Conservation (phyloP, 1,140 invertebrate genomes). For the Aphidius ervi region DNA sequence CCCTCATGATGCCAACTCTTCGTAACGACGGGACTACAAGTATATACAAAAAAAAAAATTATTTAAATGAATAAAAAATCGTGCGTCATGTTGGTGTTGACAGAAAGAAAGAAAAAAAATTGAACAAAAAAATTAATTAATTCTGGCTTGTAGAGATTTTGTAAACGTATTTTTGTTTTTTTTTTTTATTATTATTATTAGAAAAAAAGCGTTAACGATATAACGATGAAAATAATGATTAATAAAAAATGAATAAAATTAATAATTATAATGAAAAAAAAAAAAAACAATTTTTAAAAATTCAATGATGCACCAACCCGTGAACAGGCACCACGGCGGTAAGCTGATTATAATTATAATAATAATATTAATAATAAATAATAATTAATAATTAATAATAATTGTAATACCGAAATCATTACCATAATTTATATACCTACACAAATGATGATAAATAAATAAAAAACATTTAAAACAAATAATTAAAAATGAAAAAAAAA, state of each 20-base stretch:
- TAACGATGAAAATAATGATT: conserved; percentile 17
- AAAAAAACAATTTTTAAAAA: conserved; percentile 8
- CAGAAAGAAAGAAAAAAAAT: too few species aligned
- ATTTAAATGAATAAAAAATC: too few species aligned
- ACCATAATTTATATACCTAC: conserved; percentile 53
- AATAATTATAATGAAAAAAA: background rate
- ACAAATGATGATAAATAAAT: conserved; percentile 25
- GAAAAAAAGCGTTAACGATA: conserved; percentile 7
- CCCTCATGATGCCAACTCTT: too few species aligned
- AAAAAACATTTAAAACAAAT: conserved; percentile 18
- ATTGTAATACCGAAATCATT: conserved; percentile 51
- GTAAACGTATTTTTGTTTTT: background rate
- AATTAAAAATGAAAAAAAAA: conserved; percentile 17
- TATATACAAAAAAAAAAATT: too few species aligned
- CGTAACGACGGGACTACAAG: too few species aligned
- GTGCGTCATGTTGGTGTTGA: too few species aligned
- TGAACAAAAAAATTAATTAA: too few species aligned
- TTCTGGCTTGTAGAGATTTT: too few species aligned
- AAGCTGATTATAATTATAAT: conserved; percentile 34
- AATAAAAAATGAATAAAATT: conserved; percentile 23
- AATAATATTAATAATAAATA: conserved; percentile 43
- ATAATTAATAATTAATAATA: conserved; percentile 30
- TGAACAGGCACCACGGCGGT: conserved; percentile 23
- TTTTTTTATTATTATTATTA: background rate
- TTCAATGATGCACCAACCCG: conserved; percentile 16